Conservation (phyloP, 2,797 vertebrate genomes). For the Gobio occitaniae region DNA sequence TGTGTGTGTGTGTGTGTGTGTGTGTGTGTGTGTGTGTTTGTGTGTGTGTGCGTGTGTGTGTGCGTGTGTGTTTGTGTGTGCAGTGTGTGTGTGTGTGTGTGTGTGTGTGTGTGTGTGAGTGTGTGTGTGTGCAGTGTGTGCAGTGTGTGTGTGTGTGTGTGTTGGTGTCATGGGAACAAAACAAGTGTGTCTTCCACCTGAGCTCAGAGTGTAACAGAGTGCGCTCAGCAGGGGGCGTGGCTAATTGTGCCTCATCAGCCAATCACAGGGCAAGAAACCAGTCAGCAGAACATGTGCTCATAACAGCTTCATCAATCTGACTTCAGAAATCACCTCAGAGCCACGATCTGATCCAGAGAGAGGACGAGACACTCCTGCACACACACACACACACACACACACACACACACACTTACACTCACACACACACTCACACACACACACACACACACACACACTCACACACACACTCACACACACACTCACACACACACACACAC, state of each 20-base stretch:
- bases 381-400: slow-evolving; percentile 14
- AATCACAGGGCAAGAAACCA: slow-evolving; percentile 58
- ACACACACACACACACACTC: slow-evolving; percentile 27
- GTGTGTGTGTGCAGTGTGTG: background rate
- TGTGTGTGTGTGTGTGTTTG: background rate
- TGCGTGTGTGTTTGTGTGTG: background rate
- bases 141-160: background rate
- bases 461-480: slow-evolving; percentile 33
- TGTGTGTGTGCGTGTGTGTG: background rate
- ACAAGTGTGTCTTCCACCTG: slow-evolving; percentile 59
- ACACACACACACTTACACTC: background rate
- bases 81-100: background rate
- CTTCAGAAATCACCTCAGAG: too few relatives aligned
- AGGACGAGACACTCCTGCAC: background rate
- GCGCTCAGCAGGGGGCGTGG: slow-evolving; percentile 56
- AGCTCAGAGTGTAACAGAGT: slow-evolving; percentile 57
- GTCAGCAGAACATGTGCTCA: slow-evolving; percentile 66
- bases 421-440: slow-evolving; percentile 32
- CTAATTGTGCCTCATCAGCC: slow-evolving; percentile 63
- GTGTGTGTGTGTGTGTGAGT: slow-evolving; percentile 15
- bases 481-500: slow-evolving; percentile 24
- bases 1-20: background rate
- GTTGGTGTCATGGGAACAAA: slow-evolving; percentile 58
- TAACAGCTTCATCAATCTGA: background rate
- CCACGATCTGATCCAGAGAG: background rate